Percentiles rank a stretch among this genome's conserved stretches.
These are phyloP conservation scores for Lophotriccus pileatus DNA, from an alignment of 2,797 vertebrate species.

Conservation along the genomic window DNA sequence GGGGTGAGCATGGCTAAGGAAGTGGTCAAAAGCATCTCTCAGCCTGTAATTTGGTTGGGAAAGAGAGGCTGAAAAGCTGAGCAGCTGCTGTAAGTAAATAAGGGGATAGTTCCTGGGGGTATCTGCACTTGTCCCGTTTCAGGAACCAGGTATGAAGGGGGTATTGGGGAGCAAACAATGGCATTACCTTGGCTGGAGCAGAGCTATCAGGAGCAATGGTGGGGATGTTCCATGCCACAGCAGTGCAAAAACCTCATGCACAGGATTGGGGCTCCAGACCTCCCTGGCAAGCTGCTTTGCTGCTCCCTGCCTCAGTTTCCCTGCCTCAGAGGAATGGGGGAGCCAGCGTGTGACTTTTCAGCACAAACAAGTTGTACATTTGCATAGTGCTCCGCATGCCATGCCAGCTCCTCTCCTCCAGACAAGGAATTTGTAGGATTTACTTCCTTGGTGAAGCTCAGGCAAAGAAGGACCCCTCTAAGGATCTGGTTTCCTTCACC, in stretches of 20 bases:
- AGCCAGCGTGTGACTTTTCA: not conserved
- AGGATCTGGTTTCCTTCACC: conserved; percentile 34
- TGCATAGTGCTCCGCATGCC: accelerated
- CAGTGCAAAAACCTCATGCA: accelerated
- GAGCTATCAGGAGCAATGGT: accelerated
- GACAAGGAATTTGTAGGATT: not conserved
- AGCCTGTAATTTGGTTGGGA: not conserved
- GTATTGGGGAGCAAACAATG: not conserved
- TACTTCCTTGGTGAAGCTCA: not conserved
- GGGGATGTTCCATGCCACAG: not conserved
- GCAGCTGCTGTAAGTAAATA: not conserved
- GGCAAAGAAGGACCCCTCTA: not conserved
- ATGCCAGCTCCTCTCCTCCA: accelerated
- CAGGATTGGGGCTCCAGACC: not conserved
- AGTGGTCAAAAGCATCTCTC: not conserved
- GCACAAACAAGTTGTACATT: accelerated
- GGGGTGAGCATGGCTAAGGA: not conserved
- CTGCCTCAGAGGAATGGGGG: accelerated
- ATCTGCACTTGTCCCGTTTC: accelerated
- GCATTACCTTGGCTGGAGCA: not conserved
- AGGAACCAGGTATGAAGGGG: accelerated
- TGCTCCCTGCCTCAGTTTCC: not conserved
- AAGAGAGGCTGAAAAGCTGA: not conserved
- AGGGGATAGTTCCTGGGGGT: not conserved
- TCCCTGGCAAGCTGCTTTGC: not conserved